These are phyloP conservation scores for Ciconia maguari DNA, from an alignment of 2,113 vertebrate genomes.

Conservation along the genomic window DNA sequence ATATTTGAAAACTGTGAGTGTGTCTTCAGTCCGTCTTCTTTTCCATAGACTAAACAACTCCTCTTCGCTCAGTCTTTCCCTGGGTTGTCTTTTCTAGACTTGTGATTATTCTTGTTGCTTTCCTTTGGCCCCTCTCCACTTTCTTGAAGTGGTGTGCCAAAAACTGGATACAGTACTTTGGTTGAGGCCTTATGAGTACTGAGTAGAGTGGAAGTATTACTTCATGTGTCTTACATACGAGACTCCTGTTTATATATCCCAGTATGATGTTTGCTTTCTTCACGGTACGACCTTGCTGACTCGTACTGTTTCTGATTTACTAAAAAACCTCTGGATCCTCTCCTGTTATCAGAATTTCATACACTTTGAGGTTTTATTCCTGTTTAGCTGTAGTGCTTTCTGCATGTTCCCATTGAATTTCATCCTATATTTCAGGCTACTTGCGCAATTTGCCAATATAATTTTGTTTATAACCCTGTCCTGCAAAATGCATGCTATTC, in stretches of 20 bases:
- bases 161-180: background rate
- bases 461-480: background rate
- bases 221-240: background rate
- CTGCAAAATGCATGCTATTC: background rate
- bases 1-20: background rate
- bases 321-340: background rate
- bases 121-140: conserved; percentile 38
- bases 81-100: background rate
- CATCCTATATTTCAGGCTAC: background rate
- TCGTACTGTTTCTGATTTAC: conserved; percentile 2
- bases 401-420: background rate
- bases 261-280: conserved; percentile 47
- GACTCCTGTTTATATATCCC: conserved; percentile 38
- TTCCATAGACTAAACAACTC: conserved; percentile 1
- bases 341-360: background rate
- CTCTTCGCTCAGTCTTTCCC: background rate
- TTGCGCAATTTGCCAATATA: background rate
- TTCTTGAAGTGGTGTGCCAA: background rate
- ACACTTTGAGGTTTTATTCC: background rate
- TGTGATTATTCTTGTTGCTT: conserved; percentile 10
- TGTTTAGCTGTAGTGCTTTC: background rate
- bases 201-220: background rate
- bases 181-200: background rate
- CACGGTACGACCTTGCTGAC: background rate
- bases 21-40: background rate